A percentile compares a stretch with the other conserved stretches of the same genome.
These are phyloP conservation scores for Pelagia noctiluca DNA, from an alignment of 30 jellyfish, hydroid and myxozoan genomes.

Conservation along the genomic window DNA sequence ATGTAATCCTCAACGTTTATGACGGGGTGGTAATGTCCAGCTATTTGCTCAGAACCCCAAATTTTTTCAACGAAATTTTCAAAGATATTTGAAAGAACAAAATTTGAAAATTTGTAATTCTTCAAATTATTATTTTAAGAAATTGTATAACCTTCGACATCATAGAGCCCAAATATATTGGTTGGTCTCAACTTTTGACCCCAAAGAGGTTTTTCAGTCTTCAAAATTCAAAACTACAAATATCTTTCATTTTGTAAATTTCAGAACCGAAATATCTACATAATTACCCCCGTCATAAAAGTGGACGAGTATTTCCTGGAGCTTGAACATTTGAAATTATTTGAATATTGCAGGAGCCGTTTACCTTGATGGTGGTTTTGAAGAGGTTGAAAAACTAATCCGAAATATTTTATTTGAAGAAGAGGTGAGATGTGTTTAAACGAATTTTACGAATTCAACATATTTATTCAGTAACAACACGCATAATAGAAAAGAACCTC, in stretches of 20 bases:
- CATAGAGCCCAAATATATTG: no score
- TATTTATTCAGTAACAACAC: slow-evolving; percentile 40
- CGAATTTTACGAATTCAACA: slow-evolving; percentile 31
- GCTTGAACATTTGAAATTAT: not conserved
- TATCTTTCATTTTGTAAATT: not conserved
- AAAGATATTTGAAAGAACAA: no score
- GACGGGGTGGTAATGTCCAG: no score
- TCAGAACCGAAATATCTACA: not conserved
- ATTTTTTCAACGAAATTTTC: no score
- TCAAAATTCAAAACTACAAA: no score
- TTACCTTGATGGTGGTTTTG: slow-evolving; percentile 86
- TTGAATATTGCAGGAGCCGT: slow-evolving; percentile 79
- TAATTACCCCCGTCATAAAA: not conserved
- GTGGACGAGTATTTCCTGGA: not conserved
- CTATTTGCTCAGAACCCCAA: no score
- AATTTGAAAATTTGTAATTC: no score
- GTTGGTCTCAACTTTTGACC: no score
- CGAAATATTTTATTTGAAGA: slow-evolving; percentile 65
- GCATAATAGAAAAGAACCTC: slow-evolving; percentile 29
- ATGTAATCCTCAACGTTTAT: no score
- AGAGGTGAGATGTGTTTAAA: slow-evolving; percentile 52
- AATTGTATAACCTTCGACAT: no score
- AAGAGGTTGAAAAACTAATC: slow-evolving; percentile 62
- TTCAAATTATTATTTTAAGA: no score
- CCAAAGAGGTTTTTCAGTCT: no score